Evolutionary conservation across 2,888 invertebrate species (phyloP).

Genomic region (Byasa hedistus): DNA sequence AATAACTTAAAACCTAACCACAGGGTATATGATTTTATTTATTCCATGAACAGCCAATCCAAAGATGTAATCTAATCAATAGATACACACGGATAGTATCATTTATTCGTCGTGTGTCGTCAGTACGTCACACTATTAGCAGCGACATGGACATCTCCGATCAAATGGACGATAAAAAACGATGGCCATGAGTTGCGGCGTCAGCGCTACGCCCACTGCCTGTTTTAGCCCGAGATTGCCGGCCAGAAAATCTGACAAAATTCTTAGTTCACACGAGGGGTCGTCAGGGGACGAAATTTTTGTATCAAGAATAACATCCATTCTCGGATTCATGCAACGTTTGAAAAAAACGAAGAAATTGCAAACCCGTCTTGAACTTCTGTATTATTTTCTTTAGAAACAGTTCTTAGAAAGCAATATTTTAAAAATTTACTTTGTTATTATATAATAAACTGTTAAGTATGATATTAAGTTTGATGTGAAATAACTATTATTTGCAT

Average conservation of each 20-base stretch:
- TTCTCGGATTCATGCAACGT: neutral
- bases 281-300: conserved; percentile 1
- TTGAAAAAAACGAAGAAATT: neutral
- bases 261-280: conserved; percentile 6
- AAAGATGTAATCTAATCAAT: conserved; percentile 11
- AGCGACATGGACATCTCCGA: conserved; percentile 26
- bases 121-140: conserved; percentile 22
- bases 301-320: conserved; percentile 3
- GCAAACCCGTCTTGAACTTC: neutral
- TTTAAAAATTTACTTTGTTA: neutral
- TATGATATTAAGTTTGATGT: too few relatives aligned
- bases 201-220: conserved; percentile 53
- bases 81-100: conserved; percentile 15
- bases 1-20: neutral
- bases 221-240: conserved; percentile 35
- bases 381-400: neutral
- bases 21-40: neutral
- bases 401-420: neutral
- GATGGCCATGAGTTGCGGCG: conserved; percentile 37
- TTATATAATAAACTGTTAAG: too few relatives aligned
- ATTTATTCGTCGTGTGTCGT: conserved; percentile 23
- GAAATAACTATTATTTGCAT: too few relatives aligned
- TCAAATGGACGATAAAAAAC: conserved; percentile 50
- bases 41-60: conserved; percentile 1
- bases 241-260: conserved; percentile 6